phyloP scores from a whole-genome alignment of 2,797 vertebrate species.

The Amniataba percoides region DNA sequence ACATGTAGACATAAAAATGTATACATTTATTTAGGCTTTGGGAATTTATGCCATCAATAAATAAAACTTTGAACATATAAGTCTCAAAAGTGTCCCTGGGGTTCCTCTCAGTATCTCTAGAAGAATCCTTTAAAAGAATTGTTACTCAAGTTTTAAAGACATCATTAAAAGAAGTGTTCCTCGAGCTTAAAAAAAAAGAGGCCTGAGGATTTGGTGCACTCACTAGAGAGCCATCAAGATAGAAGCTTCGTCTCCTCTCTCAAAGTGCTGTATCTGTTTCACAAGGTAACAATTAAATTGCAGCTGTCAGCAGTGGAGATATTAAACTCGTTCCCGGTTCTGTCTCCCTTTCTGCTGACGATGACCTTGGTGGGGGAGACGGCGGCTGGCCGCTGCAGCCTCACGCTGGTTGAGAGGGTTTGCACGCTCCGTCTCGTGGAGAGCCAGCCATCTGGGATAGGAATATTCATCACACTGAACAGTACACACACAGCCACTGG shows the following conservation, averaged over 20 bases:
- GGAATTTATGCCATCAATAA: constrained; percentile 18
- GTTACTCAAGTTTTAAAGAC: constrained; percentile 33
- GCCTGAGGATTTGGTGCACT: constrained; percentile 43
- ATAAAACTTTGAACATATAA: constrained; percentile 5
- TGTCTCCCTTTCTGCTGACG: constrained; percentile 62
- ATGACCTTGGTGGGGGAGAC: constrained; percentile 77
- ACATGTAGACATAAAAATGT: background rate
- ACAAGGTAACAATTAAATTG: constrained; percentile 80
- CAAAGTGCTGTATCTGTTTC: constrained; percentile 73
- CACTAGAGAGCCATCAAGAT: constrained; percentile 65
- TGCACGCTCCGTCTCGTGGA: constrained; percentile 57
- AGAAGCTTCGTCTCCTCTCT: constrained; percentile 37
- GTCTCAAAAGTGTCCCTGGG: constrained; percentile 8
- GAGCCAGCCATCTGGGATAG: constrained; percentile 81
- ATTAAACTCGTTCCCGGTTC: constrained; percentile 68
- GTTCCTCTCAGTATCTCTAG: constrained; percentile 8
- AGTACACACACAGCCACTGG: constrained; percentile 62
- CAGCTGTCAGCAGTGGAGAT: constrained; percentile 78
- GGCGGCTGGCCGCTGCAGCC: constrained; percentile 57
- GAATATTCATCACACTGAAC: constrained; percentile 72
- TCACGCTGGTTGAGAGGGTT: constrained; percentile 69
- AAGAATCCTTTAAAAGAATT: constrained; percentile 28
- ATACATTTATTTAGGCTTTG: background rate
- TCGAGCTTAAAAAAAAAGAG: constrained; percentile 26
- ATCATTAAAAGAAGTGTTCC: constrained; percentile 27